These are phyloP conservation scores for Alauda arvensis DNA, from an alignment of 2,797 vertebrate species.

Conservation along the genomic window DNA sequence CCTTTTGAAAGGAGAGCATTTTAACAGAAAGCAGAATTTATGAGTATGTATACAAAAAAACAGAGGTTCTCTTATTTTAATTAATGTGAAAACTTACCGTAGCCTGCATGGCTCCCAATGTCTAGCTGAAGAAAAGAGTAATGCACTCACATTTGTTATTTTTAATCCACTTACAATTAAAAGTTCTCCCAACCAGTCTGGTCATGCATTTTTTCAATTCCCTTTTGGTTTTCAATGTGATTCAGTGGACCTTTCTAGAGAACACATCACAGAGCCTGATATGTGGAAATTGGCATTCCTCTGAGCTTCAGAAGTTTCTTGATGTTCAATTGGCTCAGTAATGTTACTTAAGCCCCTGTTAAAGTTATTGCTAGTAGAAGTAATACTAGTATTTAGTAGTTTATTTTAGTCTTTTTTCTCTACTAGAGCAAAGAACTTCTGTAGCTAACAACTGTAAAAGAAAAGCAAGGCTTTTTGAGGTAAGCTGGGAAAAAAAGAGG, in stretches of 20 bases:
- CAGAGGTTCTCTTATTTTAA: not conserved
- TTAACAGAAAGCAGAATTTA: not conserved
- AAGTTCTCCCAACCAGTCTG: not conserved
- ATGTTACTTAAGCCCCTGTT: not conserved
- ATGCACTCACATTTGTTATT: not conserved
- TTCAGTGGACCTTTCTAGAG: not conserved
- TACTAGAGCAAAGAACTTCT: not conserved
- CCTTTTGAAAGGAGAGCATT: not conserved
- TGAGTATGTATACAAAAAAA: not conserved
- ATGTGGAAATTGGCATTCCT: not conserved
- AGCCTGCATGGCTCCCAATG: fast-evolving
- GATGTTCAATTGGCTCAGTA: not conserved
- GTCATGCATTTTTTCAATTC: not conserved
- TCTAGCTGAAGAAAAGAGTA: not conserved
- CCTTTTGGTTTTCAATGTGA: not conserved
- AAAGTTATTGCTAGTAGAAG: not conserved
- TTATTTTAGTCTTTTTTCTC: not conserved
- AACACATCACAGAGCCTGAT: not conserved
- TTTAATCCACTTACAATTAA: not conserved
- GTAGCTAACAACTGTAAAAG: not conserved
- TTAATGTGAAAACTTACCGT: not conserved
- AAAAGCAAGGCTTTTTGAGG: not conserved
- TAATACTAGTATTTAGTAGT: not conserved
- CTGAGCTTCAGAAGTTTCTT: not conserved
- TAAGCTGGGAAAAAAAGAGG: not conserved